Conservation (phyloP, 2,797 vertebrate genomes). For the Selene dorsalis region DNA sequence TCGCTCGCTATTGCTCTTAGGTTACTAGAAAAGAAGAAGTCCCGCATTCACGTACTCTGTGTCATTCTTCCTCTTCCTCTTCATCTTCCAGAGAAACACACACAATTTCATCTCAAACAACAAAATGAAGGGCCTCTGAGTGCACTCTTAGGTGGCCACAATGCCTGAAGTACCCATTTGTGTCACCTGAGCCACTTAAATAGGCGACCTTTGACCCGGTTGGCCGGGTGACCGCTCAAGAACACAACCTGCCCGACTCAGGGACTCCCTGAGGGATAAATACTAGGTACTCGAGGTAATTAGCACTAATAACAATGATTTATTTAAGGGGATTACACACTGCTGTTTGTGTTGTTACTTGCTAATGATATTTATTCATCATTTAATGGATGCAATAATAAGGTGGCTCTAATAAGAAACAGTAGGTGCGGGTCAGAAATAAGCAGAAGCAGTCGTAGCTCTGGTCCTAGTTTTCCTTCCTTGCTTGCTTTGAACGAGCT, state of each 20-base stretch:
- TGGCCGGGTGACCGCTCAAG: conserved; percentile 71
- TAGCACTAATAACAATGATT: conserved; percentile 70
- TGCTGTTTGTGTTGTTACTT: conserved; percentile 44
- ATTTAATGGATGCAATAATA: conserved; percentile 33
- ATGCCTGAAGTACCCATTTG: conserved; percentile 72
- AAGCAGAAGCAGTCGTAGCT: conserved; percentile 1
- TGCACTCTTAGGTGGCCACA: conserved; percentile 46
- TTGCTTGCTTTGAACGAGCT: conserved; percentile 24
- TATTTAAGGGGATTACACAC: conserved; percentile 61
- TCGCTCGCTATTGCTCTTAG: not conserved
- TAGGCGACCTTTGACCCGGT: conserved; percentile 77
- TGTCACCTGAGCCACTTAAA: conserved; percentile 77
- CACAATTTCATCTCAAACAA: conserved; percentile 27
- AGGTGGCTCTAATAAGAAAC: conserved; percentile 15
- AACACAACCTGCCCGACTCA: conserved; percentile 62
- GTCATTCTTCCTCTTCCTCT: not conserved
- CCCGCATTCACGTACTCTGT: not conserved
- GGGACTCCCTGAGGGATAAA: conserved; percentile 62
- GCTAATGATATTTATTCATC: conserved; percentile 44
- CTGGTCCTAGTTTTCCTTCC: conserved; percentile 10
- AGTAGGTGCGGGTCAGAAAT: conserved; percentile 20
- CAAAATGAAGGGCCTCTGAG: conserved; percentile 44
- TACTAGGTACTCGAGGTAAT: conserved; percentile 60
- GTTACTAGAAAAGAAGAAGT: not conserved
- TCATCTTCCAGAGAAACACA: conserved; percentile 18